Conservation (phyloP, 2,888 invertebrate genomes). For the Dyspetes luteomarginatus region DNA sequence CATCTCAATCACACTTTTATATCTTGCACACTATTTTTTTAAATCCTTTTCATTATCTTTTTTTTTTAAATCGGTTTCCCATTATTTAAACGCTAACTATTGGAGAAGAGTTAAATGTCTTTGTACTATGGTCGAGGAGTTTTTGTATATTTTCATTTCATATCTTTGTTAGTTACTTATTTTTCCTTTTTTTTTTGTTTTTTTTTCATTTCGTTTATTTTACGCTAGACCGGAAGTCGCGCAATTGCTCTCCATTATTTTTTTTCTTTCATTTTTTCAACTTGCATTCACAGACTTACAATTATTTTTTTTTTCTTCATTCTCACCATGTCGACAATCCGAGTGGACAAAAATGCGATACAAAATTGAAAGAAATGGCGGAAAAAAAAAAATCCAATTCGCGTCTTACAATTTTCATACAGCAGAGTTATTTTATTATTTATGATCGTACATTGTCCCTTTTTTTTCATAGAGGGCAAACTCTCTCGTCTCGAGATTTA, state of each 20-base stretch:
- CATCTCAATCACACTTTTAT: constrained; percentile 63
- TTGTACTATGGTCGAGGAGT: constrained; percentile 84
- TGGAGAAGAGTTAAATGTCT: constrained; percentile 80
- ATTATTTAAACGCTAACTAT: constrained; percentile 75
- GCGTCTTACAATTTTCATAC: neutral
- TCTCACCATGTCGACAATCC: constrained; percentile 50
- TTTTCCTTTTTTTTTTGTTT: constrained; percentile 8
- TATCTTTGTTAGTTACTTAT: constrained; percentile 59
- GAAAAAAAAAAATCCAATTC: constrained; percentile 2
- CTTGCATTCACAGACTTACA: constrained; percentile 49
- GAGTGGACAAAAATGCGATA: constrained; percentile 42
- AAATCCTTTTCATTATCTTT: constrained; percentile 68
- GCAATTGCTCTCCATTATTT: constrained; percentile 52
- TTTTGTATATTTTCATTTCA: constrained; percentile 76
- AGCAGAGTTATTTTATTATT: neutral
- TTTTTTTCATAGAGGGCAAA: constrained; percentile 6
- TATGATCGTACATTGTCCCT: too few species aligned
- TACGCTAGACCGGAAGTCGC: constrained; percentile 72
- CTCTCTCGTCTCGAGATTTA: constrained; percentile 1
- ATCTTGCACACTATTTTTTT: constrained; percentile 53
- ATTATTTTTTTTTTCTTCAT: constrained; percentile 33
- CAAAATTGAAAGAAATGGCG: neutral
- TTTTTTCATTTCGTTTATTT: constrained; percentile 49
- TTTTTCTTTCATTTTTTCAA: constrained; percentile 40
- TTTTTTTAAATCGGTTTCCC: constrained; percentile 68